Base-by-base conservation (phyloP, 2,797 vertebrate genomes). In the Etheostoma nigrum region DNA sequence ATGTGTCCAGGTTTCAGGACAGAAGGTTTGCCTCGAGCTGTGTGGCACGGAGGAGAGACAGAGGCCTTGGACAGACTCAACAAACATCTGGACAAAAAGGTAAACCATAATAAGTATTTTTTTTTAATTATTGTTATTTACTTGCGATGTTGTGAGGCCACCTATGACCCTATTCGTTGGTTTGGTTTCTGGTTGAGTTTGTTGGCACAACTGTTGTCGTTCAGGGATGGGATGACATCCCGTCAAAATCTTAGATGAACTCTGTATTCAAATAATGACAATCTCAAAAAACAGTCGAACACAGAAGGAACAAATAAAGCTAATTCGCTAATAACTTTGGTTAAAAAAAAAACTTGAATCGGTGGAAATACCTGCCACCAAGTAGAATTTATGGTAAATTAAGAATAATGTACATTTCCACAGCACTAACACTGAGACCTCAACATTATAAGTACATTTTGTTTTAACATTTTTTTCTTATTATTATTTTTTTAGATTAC, bases 51-150 rank as follows among this genome's bases (percentile, higher is more conserved):
- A 85, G 98, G 98, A 12, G 98, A 99, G 88, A 97, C 96, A 0
- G 97, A 99, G 92, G 98, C 98, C 2, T 85, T 99, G 91, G 95
- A 97, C 30, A 93, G 98, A 67, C 95, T 99, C 78, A 95, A 96
- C 88, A 97, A 98, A 90, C 97, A 99, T 85, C 92, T 99, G 90
- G 97, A 99, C 92, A 96, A 96, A 89, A 99, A 99, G 97, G 98
- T 99, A 93, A 81, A 59, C 5, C 4, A n/a, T 47, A 49, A 40
- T 2, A 4, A 15, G 16, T 62, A 14, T 59, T 30, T 49, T 66
- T 78, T 58, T 23, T 5, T 2, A 25, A 30, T 30, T 30, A 30
- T 30, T 30, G 10, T 45, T 78, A 3, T 36, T 67, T 45, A 40
- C n/a, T 61, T 61, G 14, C 23, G 15, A 47, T 52, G 0, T 62